Evolutionary conservation across 2,113 vertebrate species (phyloP), one percentile per base, ranked within the genome.

Genomic region (Girardinichthys multiradiatus): DNA sequence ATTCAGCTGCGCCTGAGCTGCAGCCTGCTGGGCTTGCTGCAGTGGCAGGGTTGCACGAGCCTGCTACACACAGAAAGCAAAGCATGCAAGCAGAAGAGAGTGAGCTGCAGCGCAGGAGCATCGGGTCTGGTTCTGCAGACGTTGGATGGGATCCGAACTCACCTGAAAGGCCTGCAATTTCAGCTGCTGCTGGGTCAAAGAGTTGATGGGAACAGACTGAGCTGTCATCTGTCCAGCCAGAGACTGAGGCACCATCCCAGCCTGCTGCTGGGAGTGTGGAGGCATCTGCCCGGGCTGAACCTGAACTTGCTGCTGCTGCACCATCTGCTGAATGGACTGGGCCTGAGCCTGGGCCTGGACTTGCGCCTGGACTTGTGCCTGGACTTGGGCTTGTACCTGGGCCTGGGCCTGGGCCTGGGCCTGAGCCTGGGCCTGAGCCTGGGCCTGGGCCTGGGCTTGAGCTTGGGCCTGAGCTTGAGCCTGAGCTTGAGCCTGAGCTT

Each of bases 241-340:
- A 48, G 93, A 84, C 86, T 94, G 94, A 17, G 87, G 70, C 27
- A 87, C 89, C 83, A 94, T 85, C 79, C 87, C 76, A 1, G 89
- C 94, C 58, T 95, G 95, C n/a, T n/a, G 89, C 83, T 93, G 93
- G 0, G 91, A 54, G 77, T 93, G 93, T 17, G 90, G 88, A 31
- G 92, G 86, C 72, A 86, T 83, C 54, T 87, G 89, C 57, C 6
- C 21, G 6, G 95, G 86, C 88, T 95, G 95, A 0, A 78, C 85
- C 80, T 95, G 95, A 4, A 90, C 37, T 92, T 59, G 57, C 39
- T 48, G 87, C 51, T 87, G 89, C 48, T 91, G 88, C 1, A 95
- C 94, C 81, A 92, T 81, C 57, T 96, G 95, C 72, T 95, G 94
- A 72, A 96, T 95, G 10, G 92, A 93, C 14, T 95, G 95, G 45